Evolutionary conservation across 2,797 vertebrate genomes (phyloP).

Genomic region (Saxicola maurus): DNA sequence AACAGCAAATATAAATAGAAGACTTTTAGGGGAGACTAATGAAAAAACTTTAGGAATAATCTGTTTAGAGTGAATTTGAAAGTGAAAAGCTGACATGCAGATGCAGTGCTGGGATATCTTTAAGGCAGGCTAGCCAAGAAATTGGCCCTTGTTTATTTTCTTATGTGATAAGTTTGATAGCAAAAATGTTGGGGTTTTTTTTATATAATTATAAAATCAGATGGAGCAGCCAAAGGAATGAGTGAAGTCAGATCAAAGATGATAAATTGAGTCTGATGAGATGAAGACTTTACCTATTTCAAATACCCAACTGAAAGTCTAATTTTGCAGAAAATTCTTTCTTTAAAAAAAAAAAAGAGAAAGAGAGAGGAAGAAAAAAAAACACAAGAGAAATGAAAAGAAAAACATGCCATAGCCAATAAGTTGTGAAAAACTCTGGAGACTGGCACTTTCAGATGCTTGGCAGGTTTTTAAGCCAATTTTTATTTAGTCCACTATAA

Average conservation of each 20-base stretch:
- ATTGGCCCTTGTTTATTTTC: slow-evolving; percentile 42
- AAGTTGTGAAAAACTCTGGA: slow-evolving; percentile 76
- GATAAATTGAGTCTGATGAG: slow-evolving; percentile 47
- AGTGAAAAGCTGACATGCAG: slow-evolving; percentile 51
- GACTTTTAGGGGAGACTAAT: slow-evolving; percentile 17
- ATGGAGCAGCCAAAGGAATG: slow-evolving; percentile 33
- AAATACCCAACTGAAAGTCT: slow-evolving; percentile 37
- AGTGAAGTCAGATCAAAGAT: slow-evolving; percentile 62
- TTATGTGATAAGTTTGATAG: slow-evolving; percentile 24
- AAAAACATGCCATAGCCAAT: slow-evolving; percentile 73
- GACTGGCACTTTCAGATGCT: slow-evolving; percentile 78
- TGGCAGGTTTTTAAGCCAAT: slow-evolving; percentile 81
- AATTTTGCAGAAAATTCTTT: slow-evolving; percentile 63
- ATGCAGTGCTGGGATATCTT: slow-evolving; percentile 35
- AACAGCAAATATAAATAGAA: slow-evolving; percentile 54
- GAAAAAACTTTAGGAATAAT: slow-evolving; percentile 27
- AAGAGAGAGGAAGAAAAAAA: not conserved
- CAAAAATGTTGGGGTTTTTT: not conserved
- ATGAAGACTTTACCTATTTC: slow-evolving; percentile 66
- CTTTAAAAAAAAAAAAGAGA: not conserved
- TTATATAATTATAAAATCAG: slow-evolving; percentile 18
- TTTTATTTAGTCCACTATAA: slow-evolving; percentile 82
- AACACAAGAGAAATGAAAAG: slow-evolving; percentile 47
- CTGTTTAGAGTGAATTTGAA: slow-evolving; percentile 44
- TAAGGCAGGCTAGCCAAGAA: not conserved